Evolutionary conservation across 2,888 invertebrate genomes (phyloP).

Genomic region (Agrochola litura): DNA sequence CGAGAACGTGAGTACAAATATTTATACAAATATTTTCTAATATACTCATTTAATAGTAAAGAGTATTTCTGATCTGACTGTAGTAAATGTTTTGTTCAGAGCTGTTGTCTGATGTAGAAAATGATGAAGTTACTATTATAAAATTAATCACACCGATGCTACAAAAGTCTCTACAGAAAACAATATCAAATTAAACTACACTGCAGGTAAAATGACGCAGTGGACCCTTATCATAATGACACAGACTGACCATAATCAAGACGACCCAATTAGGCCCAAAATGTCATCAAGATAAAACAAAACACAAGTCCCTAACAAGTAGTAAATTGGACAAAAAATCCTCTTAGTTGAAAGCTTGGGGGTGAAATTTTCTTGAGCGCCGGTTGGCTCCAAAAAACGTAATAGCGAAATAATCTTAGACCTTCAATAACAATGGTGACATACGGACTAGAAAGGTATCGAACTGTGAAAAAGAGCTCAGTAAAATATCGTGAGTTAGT

Average conservation of each 20-base stretch:
- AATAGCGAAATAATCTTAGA: conserved; percentile 68
- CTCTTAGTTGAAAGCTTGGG: conserved; percentile 60
- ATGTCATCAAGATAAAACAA: conserved; percentile 57
- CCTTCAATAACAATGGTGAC: conserved; percentile 62
- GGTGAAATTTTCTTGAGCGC: conserved; percentile 52
- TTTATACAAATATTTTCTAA: too few species aligned
- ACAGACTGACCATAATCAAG: conserved; percentile 42
- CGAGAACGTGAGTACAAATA: too few species aligned
- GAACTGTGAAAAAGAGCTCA: conserved; percentile 20
- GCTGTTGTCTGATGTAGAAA: neutral
- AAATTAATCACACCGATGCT: neutral
- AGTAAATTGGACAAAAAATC: conserved; percentile 65
- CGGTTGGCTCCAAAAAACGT: conserved; percentile 62
- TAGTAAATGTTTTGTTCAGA: neutral
- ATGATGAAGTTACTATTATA: neutral
- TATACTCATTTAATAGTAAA: too few species aligned
- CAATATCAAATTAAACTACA: neutral
- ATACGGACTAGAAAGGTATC: conserved; percentile 45
- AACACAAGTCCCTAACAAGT: conserved; percentile 54
- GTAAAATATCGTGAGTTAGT: conserved; percentile 18
- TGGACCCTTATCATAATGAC: conserved; percentile 21
- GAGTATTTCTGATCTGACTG: neutral
- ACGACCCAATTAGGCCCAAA: conserved; percentile 42
- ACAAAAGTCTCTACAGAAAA: neutral
- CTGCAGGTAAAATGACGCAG: conserved; percentile 22